Evolutionary conservation across 2,888 invertebrate species (phyloP), one percentile per base, ranked within the genome.

Genomic region (Phaonia tiefii): DNA sequence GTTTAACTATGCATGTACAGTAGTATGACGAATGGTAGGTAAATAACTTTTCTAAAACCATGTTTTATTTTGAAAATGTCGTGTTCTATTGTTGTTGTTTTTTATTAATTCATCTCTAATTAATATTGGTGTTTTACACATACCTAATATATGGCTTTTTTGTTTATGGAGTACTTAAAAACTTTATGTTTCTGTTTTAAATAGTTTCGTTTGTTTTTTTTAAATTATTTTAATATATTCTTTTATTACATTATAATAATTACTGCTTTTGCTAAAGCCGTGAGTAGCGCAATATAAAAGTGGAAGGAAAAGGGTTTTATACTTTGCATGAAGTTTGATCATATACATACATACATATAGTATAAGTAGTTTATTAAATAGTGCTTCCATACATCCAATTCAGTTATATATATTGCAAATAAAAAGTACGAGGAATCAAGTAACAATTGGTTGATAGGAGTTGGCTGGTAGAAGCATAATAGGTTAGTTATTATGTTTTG

Each of bases 71-170:
- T 74, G 51, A 17, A 42, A 49, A 70, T 58, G 20, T 67, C 44
- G 37, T 63, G 25, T 17, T 72, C 17, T 79, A 46, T 54, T 69
- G 8, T 26, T 58, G 13, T 56, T 44, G 74, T 42, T 75, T 42
- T 15, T 58, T 56, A 72, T 69, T 60, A 17, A 39, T 37, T 75
- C 39, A 81, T 75, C 26, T 77, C 54, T 60, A 77, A 70, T 67
- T 71, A 77, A 51, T 75, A 74, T 77, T 77, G 80, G 80, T 81
- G 80, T 81, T 81, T 60, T 67, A 74, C 74, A 80, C 77, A 80
- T 66, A 73, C 70, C 66, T 80, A 71, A 75, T 75, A 81, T 75
- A 81, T 75, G 80, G 77, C 71, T 81, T 15, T 37, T 60, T 37
- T 63, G 22, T 51, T 51, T 17, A 20, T 51, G 51, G 11, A 7